These are phyloP conservation scores for Tor tambroides DNA, from an alignment of 2,113 vertebrate genomes.

Conservation along the genomic window DNA sequence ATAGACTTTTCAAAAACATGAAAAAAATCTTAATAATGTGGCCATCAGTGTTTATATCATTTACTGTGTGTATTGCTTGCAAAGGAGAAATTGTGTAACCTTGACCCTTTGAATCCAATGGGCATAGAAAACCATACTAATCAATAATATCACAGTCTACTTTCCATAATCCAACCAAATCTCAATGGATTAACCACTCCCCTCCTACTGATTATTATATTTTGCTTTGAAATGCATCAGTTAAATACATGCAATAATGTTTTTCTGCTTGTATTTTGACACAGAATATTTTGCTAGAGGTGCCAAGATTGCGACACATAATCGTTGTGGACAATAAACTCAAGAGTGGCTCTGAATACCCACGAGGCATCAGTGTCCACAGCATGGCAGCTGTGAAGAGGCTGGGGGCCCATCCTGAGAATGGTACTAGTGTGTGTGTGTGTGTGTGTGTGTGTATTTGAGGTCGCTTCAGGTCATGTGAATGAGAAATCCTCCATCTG, in stretches of 20 bases:
- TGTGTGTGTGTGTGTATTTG: slow-evolving; percentile 48
- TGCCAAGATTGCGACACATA: slow-evolving; percentile 85
- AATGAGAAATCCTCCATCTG: slow-evolving; percentile 74
- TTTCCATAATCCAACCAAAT: neutral
- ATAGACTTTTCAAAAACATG: too few species aligned
- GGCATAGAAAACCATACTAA: neutral
- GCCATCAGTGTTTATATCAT: neutral
- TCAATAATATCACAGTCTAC: neutral
- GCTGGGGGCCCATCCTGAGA: slow-evolving; percentile 79
- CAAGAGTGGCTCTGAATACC: slow-evolving; percentile 77
- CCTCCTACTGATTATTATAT: neutral
- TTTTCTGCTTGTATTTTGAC: neutral
- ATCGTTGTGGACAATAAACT: slow-evolving; percentile 86
- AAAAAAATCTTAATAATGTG: too few species aligned
- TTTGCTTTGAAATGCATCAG: neutral
- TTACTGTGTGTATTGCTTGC: neutral
- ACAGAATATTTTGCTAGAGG: slow-evolving; percentile 84
- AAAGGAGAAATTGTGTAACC: neutral
- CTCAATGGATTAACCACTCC: neutral
- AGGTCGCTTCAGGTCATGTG: slow-evolving; percentile 67
- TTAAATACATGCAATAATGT: neutral
- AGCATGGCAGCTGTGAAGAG: slow-evolving; percentile 88
- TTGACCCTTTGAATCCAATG: neutral
- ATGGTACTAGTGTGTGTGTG: slow-evolving; percentile 69
- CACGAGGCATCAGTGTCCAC: slow-evolving; percentile 85